These are phyloP conservation scores for Conus canariensis DNA, from an alignment of 2,888 invertebrate genomes.

Conservation along the genomic window DNA sequence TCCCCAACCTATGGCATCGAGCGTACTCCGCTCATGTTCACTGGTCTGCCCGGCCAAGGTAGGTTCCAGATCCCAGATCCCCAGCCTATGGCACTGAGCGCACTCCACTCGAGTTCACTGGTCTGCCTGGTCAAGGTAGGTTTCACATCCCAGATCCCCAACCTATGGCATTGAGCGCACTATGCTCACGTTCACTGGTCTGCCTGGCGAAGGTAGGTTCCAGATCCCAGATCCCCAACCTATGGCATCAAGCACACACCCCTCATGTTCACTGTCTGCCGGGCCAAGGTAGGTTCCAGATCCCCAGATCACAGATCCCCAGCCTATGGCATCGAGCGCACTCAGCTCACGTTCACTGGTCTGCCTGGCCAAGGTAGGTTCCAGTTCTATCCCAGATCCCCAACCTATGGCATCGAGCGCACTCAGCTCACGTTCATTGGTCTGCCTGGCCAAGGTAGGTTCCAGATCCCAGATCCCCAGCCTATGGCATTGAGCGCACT, in stretches of 20 bases:
- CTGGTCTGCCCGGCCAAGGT: slow-evolving; percentile 13
- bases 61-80: slow-evolving; percentile 58
- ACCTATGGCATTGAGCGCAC: no score
- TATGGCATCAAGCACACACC: no score
- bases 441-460: slow-evolving; percentile 1
- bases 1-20: slow-evolving; percentile 59
- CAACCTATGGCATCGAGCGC: slow-evolving; percentile 56
- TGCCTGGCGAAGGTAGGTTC: no score
- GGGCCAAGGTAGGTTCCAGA: slow-evolving; percentile 38
- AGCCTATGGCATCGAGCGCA: slow-evolving; percentile 58
- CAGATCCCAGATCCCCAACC: no score
- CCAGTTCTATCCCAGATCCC: slow-evolving; percentile 59
- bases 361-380: neutral
- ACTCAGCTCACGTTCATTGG: slow-evolving; percentile 58
- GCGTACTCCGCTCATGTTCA: slow-evolving; percentile 61
- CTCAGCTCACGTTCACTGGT: slow-evolving; percentile 56
- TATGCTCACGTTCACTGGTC: no score
- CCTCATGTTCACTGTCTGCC: no score
- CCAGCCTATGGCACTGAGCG: slow-evolving; percentile 59
- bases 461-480: neutral
- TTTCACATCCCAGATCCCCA: slow-evolving; percentile 58
- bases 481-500: no score
- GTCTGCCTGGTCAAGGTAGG: slow-evolving; percentile 1
- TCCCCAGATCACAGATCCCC: slow-evolving; percentile 60
- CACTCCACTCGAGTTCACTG: slow-evolving; percentile 59